Evolutionary conservation across 2,888 invertebrate genomes (phyloP), one percentile per base, ranked within the genome.

Genomic region (Griposia aprilina): DNA sequence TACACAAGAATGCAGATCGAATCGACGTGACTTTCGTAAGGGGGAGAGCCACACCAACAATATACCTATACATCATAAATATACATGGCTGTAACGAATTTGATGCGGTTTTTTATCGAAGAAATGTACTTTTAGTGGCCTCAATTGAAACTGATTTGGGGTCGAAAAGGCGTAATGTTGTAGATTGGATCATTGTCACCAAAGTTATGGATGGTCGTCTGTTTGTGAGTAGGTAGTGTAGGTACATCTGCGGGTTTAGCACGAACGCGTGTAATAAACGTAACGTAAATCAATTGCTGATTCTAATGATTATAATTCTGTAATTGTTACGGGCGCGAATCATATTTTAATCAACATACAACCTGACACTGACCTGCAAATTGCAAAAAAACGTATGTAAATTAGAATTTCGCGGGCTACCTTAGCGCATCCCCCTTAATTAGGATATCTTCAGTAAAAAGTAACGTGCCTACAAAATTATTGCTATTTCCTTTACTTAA

Each of bases 1-100:
- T 13, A 26, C 70, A 41, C 80, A 87, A 74, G 90, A 89, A 89
- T 89, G 89, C 88, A 82, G 52, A 77, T 77, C 90, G 81, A 87
- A 89, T 89, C 52, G 75, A 63, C 80, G 63, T 78, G 85, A 77
- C 74, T 73, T 65, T 74, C 20, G 67, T 80, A 48, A 81, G 71
- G 82, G 82, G 88, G 77, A 81, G 77, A 67, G 48, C n/a, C 63
- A 23, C 8, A 76, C 55, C n/a, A 60, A 74, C 75, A 45, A 62
- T 68, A 73, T 75, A n/a, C n/a, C n/a, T n/a, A 75, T 63, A 67
- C 41, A 57, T 41, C 57, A 67, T 68, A 59, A 15, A 74, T 45
- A 55, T 78, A 36, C 57, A 76, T 52, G 62, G 15, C 66, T 81
- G 81, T 71, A 76, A 76, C 84, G 80, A 82, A 87, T 76, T 80